phyloP scores from a whole-genome alignment of 2,888 invertebrate genomes.

The Tridacna crocea region DNA sequence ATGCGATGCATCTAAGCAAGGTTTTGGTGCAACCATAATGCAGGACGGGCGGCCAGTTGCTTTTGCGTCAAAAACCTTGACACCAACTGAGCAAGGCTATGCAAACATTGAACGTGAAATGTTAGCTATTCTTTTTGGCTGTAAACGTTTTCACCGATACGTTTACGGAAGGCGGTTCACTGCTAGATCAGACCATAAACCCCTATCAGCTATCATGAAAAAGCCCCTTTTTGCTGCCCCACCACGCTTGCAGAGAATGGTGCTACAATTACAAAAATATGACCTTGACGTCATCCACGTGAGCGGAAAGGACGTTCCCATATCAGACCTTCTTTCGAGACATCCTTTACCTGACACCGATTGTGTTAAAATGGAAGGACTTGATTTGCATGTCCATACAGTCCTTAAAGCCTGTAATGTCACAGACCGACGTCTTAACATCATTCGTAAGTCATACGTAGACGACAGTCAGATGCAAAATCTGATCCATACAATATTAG shows the following conservation, averaged over 20 bases:
- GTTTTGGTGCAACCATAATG: conserved; percentile 26
- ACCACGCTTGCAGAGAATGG: not conserved
- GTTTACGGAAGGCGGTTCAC: conserved; percentile 54
- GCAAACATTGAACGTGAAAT: conserved; percentile 68
- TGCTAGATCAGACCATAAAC: conserved; percentile 16
- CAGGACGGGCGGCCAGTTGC: conserved; percentile 66
- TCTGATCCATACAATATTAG: not conserved
- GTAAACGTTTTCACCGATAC: conserved; percentile 62
- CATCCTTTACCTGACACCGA: not conserved
- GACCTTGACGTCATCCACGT: not conserved
- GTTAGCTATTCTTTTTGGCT: conserved; percentile 62
- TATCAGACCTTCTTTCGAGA: not conserved
- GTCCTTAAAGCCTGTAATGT: not conserved
- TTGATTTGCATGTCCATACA: conserved; percentile 13
- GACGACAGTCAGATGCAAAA: too few species aligned
- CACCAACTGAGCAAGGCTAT: conserved; percentile 62
- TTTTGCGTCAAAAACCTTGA: conserved; percentile 68
- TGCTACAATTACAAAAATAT: not conserved
- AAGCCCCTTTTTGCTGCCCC: not conserved
- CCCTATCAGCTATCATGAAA: conserved; percentile 43
- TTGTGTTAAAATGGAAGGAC: conserved; percentile 19
- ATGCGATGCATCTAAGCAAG: not conserved
- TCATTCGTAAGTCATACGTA: too few species aligned
- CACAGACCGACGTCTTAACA: too few species aligned
- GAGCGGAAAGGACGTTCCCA: not conserved